Percentiles rank a stretch among this genome's conserved stretches.
These are phyloP conservation scores for Zonitis immaculata DNA, from an alignment of 2,888 invertebrate species.

Conservation along the genomic window DNA sequence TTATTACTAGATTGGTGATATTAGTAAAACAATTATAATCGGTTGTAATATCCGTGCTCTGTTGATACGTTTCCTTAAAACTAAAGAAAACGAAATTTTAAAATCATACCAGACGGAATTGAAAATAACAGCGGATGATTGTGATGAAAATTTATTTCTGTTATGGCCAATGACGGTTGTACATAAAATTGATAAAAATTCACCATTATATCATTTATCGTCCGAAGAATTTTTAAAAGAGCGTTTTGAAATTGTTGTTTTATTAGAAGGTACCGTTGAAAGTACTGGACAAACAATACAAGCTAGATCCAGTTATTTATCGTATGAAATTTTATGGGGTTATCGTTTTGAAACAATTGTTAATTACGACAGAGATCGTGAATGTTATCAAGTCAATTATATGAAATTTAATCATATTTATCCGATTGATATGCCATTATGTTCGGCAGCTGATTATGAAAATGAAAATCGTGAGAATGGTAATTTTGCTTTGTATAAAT, in stretches of 20 bases:
- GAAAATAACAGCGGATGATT: slow-evolving; percentile 57
- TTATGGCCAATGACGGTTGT: slow-evolving; percentile 91
- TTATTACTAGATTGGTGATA: slow-evolving; percentile 81
- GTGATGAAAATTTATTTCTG: slow-evolving; percentile 78
- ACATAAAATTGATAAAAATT: slow-evolving; percentile 75
- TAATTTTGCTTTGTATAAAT: too few relatives aligned
- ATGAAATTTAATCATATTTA: slow-evolving; percentile 75
- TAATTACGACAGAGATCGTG: slow-evolving; percentile 60
- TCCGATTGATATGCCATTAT: slow-evolving; percentile 77
- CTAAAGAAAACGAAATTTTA: slow-evolving; percentile 71
- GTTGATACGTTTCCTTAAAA: slow-evolving; percentile 68
- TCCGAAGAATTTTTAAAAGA: slow-evolving; percentile 77
- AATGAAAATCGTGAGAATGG: too few relatives aligned
- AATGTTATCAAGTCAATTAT: slow-evolving; percentile 74
- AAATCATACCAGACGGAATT: slow-evolving; percentile 75
- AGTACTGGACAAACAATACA: slow-evolving; percentile 78
- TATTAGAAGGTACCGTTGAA: slow-evolving; percentile 81
- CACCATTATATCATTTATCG: slow-evolving; percentile 81
- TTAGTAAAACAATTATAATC: slow-evolving; percentile 86
- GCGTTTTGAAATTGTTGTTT: slow-evolving; percentile 76
- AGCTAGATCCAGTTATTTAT: slow-evolving; percentile 71
- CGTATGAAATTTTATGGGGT: slow-evolving; percentile 75
- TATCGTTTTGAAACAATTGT: slow-evolving; percentile 75
- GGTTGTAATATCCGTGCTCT: slow-evolving; percentile 79
- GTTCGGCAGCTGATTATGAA: too few relatives aligned